A percentile compares a stretch with the other conserved stretches of the same genome.
Evolutionary conservation across 2,797 vertebrate genomes (phyloP).

Genomic region (Coracias cyanogaster): DNA sequence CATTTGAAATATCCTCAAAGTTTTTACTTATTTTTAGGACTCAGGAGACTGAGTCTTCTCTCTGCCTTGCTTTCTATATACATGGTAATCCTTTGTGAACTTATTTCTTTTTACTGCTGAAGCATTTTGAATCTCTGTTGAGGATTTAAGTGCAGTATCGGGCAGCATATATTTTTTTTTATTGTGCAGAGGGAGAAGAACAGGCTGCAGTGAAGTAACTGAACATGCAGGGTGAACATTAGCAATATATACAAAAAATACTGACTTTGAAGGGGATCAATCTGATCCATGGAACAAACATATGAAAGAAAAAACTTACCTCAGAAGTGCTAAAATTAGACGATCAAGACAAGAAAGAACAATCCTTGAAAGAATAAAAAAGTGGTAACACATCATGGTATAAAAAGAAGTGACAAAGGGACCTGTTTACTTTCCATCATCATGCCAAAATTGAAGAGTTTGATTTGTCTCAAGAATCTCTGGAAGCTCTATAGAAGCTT

Average conservation of each 20-base stretch:
- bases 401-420: neutral
- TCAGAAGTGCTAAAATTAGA: neutral
- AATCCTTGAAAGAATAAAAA: neutral
- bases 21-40: neutral
- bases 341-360: neutral
- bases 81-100: conserved; percentile 1
- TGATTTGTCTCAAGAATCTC: neutral
- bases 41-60: neutral
- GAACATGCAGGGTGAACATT: neutral
- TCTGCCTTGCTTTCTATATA: neutral
- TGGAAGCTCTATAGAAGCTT: neutral
- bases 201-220: neutral
- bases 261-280: neutral
- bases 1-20: neutral
- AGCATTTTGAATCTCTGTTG: neutral
- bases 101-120: conserved; percentile 7
- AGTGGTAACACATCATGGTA: neutral
- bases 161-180: neutral
- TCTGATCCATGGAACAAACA: neutral
- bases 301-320: neutral
- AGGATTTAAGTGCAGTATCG: neutral
- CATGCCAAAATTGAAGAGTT: neutral
- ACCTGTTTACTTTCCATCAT: neutral
- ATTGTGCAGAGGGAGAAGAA: neutral
- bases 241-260: neutral